phyloP scores from a whole-genome alignment of 2,113 vertebrate genomes.

The Machaerirhynchus nigripectus region DNA sequence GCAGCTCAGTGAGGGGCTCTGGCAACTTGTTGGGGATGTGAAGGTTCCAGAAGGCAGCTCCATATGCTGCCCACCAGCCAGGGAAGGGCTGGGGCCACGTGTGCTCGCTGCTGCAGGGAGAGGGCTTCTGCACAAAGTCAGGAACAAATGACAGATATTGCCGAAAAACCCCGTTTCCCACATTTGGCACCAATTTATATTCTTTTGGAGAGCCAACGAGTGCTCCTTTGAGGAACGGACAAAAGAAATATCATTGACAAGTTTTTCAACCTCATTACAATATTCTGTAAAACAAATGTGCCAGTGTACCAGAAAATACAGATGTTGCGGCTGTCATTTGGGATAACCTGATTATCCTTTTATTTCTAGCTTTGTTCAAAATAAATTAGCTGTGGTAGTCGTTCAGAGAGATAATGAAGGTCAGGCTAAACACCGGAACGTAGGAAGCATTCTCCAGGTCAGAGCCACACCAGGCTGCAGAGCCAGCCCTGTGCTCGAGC shows the following conservation, averaged over 20 bases:
- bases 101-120: neutral
- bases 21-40: accelerated
- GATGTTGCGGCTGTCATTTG: conserved; percentile 74
- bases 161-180: neutral
- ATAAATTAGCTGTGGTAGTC: conserved; percentile 68
- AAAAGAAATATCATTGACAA: conserved; percentile 71
- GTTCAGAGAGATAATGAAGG: conserved; percentile 63
- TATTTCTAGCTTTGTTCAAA: conserved; percentile 71
- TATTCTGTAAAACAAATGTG: conserved; percentile 75
- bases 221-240: conserved; percentile 73
- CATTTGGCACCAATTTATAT: conserved; percentile 2
- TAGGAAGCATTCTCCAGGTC: conserved; percentile 25
- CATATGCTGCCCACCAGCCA: neutral
- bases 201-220: conserved; percentile 24
- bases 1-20: neutral
- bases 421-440: conserved; percentile 35
- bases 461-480: neutral
- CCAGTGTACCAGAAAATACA: conserved; percentile 75
- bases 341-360: conserved; percentile 77
- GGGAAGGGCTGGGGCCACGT: neutral
- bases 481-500: accelerated
- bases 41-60: neutral
- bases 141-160: neutral
- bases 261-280: conserved; percentile 75
- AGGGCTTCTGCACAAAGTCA: neutral